These are phyloP conservation scores for Notodonta dromedarius DNA, from an alignment of 2,888 invertebrate genomes.

Conservation along the genomic window DNA sequence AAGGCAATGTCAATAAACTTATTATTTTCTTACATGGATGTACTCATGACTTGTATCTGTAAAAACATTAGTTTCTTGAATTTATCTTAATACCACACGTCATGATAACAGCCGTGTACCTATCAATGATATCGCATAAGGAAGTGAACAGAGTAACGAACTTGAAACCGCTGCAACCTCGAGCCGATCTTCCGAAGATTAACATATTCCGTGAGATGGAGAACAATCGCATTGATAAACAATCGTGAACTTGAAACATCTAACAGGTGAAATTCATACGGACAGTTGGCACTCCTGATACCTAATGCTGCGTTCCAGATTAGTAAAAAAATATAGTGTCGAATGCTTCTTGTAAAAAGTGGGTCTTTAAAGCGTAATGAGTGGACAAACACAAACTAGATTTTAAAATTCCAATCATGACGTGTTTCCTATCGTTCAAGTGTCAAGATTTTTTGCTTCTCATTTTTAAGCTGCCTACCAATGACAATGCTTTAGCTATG, in stretches of 20 bases:
- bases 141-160: slow-evolving; percentile 9
- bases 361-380: no score
- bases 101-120: slow-evolving; percentile 4
- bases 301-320: neutral
- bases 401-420: no score
- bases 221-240: neutral
- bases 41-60: neutral
- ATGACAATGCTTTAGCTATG: no score
- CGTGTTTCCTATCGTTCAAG: no score
- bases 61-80: neutral
- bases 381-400: no score
- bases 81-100: slow-evolving; percentile 3
- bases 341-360: no score
- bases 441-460: no score
- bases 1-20: no score
- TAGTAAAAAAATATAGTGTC: no score
- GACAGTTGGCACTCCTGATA: no score
- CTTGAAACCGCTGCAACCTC: slow-evolving; percentile 8
- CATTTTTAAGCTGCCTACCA: no score
- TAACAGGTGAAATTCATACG: neutral
- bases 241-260: neutral
- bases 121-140: slow-evolving; percentile 9
- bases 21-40: no score
- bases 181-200: slow-evolving; percentile 7
- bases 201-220: slow-evolving; percentile 5